A percentile compares a stretch with the other conserved stretches of the same genome.
Evolutionary conservation across 2,797 vertebrate species (phyloP).

Genomic region (Myotis daubentonii): DNA sequence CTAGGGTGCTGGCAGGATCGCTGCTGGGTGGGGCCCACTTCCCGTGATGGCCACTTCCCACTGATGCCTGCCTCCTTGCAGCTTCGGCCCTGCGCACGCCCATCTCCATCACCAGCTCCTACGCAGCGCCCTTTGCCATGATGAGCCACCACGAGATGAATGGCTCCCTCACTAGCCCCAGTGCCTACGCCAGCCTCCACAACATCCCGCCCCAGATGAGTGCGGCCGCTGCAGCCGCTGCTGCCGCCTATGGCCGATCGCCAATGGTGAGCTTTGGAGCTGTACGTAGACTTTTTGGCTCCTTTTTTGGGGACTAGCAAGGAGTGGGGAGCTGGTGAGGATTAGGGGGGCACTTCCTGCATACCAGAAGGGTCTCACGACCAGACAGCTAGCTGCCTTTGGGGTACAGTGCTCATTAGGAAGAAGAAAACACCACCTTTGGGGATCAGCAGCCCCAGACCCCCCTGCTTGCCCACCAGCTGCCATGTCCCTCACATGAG

Average conservation of each 20-base stretch:
- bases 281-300: slow-evolving; percentile 88
- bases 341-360: background rate
- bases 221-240: slow-evolving; percentile 88
- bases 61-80: slow-evolving; percentile 60
- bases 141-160: slow-evolving; percentile 98
- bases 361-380: background rate
- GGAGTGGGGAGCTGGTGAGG: background rate
- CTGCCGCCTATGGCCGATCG: slow-evolving; percentile 92
- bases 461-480: no score
- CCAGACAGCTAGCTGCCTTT: rapidly evolving
- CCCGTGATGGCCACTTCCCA: rapidly evolving
- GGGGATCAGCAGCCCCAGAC: background rate
- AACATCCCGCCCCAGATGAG: slow-evolving; percentile 96
- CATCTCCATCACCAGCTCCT: slow-evolving; percentile 92
- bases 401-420: rapidly evolving
- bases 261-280: slow-evolving; percentile 93
- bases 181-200: slow-evolving; percentile 94
- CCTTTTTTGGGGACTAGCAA: slow-evolving; percentile 60
- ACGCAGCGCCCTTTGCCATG: slow-evolving; percentile 95
- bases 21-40: background rate
- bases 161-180: slow-evolving; percentile 93
- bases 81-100: slow-evolving; percentile 94
- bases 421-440: background rate
- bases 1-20: background rate
- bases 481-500: rapidly evolving